Evolutionary conservation across 2,113 vertebrate genomes (phyloP).

Genomic region (Hirundichthys speculiger): DNA sequence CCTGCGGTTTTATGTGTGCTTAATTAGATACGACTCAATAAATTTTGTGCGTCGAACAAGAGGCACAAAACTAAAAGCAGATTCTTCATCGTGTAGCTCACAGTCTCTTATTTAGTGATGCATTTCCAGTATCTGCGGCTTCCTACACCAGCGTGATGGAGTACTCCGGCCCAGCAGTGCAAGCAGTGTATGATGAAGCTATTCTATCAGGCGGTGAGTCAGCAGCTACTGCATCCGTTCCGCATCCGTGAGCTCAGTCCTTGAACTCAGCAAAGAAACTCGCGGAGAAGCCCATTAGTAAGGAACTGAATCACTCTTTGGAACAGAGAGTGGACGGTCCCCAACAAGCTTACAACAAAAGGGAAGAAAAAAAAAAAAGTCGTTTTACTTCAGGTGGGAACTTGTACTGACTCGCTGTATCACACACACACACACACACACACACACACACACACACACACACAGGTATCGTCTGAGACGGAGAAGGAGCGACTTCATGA

Average conservation of each 20-base stretch:
- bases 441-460: no score
- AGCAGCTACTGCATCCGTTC: constrained; percentile 65
- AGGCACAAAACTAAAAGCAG: background rate
- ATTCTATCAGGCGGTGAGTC: constrained; percentile 54
- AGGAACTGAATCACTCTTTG: constrained; percentile 57
- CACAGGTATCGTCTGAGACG: constrained; percentile 45
- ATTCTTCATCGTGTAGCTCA: background rate
- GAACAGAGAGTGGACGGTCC: constrained; percentile 36
- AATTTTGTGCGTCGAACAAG: background rate
- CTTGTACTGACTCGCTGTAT: constrained; percentile 15
- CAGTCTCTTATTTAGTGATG: background rate
- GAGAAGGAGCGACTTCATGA: constrained; percentile 39
- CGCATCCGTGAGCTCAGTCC: constrained; percentile 49
- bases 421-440: no score
- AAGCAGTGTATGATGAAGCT: constrained; percentile 70
- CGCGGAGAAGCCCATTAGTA: constrained; percentile 57
- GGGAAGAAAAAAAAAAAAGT: constrained; percentile 4
- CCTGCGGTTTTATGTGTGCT: no score
- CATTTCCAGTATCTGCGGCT: constrained; percentile 17
- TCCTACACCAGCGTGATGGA: constrained; percentile 24
- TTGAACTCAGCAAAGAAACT: constrained; percentile 60
- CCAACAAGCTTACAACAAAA: constrained; percentile 7
- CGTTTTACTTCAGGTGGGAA: constrained; percentile 23
- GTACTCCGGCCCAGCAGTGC: constrained; percentile 31
- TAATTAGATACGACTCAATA: no score